Evolutionary conservation across 2,797 vertebrate species (phyloP).

Genomic region (Danionella dracula): DNA sequence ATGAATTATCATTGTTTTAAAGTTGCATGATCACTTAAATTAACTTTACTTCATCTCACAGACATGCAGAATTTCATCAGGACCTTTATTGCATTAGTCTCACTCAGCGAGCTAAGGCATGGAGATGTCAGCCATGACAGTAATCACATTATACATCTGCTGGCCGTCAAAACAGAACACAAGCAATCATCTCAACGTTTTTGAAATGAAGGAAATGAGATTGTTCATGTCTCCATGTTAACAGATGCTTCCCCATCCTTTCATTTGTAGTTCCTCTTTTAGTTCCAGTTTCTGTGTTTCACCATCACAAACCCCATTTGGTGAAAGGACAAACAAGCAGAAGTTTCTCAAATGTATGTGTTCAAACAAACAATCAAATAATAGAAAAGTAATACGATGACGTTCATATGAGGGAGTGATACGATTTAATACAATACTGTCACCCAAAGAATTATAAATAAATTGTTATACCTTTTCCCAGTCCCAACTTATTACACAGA

Average conservation of each 20-base stretch:
- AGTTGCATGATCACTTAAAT: conserved; percentile 2
- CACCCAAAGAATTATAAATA: no score
- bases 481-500: no score
- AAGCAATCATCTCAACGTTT: not conserved
- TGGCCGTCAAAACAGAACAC: conserved; percentile 26
- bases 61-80: conserved; percentile 27
- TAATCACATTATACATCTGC: conserved; percentile 32
- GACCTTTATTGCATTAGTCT: conserved; percentile 22
- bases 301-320: not conserved
- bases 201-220: conserved; percentile 1
- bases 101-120: conserved; percentile 22
- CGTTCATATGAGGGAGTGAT: no score
- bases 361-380: no score
- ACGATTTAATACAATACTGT: no score
- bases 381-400: no score
- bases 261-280: conserved; percentile 9
- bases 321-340: not conserved
- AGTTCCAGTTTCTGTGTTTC: not conserved
- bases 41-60: not conserved
- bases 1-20: not conserved
- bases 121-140: conserved; percentile 22
- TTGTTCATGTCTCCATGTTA: not conserved
- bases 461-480: no score
- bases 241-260: not conserved
- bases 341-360: no score